A percentile compares a stretch with the other conserved stretches of the same genome.
Conservation (phyloP, 2,113 vertebrate species). For the Galemys pyrenaicus region DNA sequence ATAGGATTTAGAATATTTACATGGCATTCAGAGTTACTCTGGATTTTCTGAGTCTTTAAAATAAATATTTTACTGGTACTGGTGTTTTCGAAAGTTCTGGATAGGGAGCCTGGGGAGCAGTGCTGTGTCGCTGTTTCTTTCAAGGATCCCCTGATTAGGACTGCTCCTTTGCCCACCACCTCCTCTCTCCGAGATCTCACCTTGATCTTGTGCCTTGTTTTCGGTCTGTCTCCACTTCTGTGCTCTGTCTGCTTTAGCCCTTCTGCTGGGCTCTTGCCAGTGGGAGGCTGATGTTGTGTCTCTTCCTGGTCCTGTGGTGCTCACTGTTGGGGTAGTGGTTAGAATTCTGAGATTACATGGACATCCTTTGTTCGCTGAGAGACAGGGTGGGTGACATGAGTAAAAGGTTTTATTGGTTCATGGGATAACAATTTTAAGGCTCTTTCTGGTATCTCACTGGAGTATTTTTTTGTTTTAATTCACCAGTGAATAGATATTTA, state of each 20-base stretch:
- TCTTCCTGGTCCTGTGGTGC: not conserved
- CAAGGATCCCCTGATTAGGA: accelerated
- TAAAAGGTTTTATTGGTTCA: not conserved
- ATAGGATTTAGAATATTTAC: not conserved
- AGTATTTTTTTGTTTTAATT: conserved; percentile 2
- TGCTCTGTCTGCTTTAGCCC: not conserved
- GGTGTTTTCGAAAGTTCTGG: not conserved
- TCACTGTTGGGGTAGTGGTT: not conserved
- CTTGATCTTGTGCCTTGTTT: no score
- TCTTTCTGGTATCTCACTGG: conserved; percentile 4
- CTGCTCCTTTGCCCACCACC: not conserved
- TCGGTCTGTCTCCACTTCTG: not conserved
- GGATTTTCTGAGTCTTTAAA: not conserved
- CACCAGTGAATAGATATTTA: not conserved
- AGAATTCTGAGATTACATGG: not conserved
- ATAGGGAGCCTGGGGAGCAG: accelerated
- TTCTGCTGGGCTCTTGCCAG: not conserved
- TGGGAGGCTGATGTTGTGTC: not conserved
- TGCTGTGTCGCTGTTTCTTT: not conserved
- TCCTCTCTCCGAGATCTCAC: not conserved
- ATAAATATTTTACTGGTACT: accelerated
- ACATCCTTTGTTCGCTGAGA: conserved; percentile 3
- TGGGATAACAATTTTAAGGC: not conserved
- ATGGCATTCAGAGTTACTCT: not conserved
- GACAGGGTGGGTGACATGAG: not conserved